Conservation (phyloP, 1,140 invertebrate genomes). For the Orius insidiosus region DNA sequence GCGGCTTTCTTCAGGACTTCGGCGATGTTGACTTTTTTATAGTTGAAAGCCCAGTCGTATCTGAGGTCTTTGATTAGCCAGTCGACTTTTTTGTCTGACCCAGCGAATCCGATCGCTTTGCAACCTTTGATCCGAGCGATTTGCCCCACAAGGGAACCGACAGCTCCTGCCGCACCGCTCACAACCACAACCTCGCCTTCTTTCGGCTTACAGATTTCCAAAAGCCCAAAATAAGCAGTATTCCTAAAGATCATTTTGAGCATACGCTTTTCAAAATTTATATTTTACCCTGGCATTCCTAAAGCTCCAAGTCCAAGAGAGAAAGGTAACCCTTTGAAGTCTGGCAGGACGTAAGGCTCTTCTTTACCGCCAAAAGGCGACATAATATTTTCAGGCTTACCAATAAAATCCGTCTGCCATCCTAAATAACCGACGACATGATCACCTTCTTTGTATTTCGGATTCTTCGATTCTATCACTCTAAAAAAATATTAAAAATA, state of each 20-base stretch:
- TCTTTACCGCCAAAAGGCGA: constrained; percentile 6
- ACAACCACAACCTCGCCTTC: constrained; percentile 48
- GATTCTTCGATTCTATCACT: constrained; percentile 42
- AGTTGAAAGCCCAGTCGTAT: constrained; percentile 52
- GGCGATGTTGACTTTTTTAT: constrained; percentile 39
- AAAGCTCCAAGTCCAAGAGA: constrained; percentile 39
- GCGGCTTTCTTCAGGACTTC: constrained; percentile 31
- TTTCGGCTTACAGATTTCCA: constrained; percentile 48
- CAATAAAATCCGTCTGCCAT: constrained; percentile 35
- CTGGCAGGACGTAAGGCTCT: constrained; percentile 29
- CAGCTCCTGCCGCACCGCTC: constrained; percentile 42
- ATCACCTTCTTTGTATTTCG: constrained; percentile 38
- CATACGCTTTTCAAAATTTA: no score
- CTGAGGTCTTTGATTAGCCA: constrained; percentile 44
- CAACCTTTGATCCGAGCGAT: constrained; percentile 52
- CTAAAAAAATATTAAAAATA: constrained; percentile 23
- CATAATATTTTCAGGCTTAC: constrained; percentile 18
- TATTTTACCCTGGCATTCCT: constrained; percentile 43
- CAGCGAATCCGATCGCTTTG: constrained; percentile 50
- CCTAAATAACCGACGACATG: constrained; percentile 37
- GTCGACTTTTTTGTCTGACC: constrained; percentile 46
- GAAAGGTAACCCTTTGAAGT: constrained; percentile 33
- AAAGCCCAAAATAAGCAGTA: constrained; percentile 53
- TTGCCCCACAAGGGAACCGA: constrained; percentile 52
- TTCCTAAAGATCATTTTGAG: no score